Percentiles rank a stretch among this genome's conserved stretches.
phyloP scores from a whole-genome alignment of 2,113 vertebrate genomes.

The Amphilophus citrinellus region DNA sequence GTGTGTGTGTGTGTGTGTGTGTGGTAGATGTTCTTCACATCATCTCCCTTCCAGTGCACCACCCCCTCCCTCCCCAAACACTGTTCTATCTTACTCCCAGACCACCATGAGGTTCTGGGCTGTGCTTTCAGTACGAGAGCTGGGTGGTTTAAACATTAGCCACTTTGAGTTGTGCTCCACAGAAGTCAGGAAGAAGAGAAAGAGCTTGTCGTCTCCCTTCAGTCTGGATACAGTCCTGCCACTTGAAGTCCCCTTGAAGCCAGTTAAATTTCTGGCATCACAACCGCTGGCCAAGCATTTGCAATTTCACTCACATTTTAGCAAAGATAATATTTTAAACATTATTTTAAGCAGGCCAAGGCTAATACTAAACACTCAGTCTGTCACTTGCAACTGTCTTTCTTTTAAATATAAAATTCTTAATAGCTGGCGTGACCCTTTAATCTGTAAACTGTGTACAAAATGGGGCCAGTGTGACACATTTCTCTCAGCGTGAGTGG shows the following conservation, averaged over 20 bases:
- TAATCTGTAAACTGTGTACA: slow-evolving; percentile 6
- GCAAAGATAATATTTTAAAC: not conserved
- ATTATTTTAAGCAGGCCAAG: slow-evolving; percentile 7
- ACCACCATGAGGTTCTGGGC: slow-evolving; percentile 17
- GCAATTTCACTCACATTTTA: not conserved
- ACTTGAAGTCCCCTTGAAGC: not conserved
- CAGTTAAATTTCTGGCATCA: not conserved
- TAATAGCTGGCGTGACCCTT: not conserved
- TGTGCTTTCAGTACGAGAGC: slow-evolving; percentile 23
- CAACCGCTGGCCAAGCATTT: not conserved
- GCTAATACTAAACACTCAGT: not conserved
- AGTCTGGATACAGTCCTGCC: slow-evolving; percentile 5
- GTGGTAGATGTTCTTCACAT: slow-evolving; percentile 59
- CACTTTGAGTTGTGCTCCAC: slow-evolving; percentile 26
- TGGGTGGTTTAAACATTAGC: slow-evolving; percentile 58
- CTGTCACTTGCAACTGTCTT: not conserved
- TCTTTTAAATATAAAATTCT: slow-evolving; percentile 6
- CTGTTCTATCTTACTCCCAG: slow-evolving; percentile 2
- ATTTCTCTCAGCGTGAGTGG: not conserved
- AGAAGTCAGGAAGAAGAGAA: not conserved
- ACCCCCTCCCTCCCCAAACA: slow-evolving; percentile 45
- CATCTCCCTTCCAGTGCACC: slow-evolving; percentile 22
- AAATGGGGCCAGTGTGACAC: not conserved
- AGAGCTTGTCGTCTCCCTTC: not conserved
- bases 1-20: slow-evolving; percentile 5